Base-by-base conservation (phyloP, 2,113 vertebrate genomes). In the Brienomyrus brachyistius region DNA sequence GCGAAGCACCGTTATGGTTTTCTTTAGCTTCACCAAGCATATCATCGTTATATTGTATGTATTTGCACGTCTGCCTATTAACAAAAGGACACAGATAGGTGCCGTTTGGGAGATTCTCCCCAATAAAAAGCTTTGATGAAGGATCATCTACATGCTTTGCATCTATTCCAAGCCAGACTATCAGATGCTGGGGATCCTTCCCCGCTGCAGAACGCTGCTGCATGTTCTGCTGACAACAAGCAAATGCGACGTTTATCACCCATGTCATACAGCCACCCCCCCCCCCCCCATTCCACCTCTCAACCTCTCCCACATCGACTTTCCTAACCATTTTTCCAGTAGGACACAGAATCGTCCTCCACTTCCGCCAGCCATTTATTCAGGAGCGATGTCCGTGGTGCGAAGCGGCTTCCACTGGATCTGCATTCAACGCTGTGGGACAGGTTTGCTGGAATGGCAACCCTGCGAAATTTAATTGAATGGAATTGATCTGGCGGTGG, bases 221-320 rank as follows among this genome's bases (percentile, higher is more conserved):
- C 90, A 90, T 92, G 90, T 90, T 45, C 90, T 91, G 87, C 83
- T 86, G 91, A 89, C 19, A 88, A 47, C 45, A 92, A 90, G 91
- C 92, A 95, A 94, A 95, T 94, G 94, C 93, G 93, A 93, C 92
- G 93, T 94, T 93, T 93, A 94, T 94, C 93, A 94, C 91, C 89
- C 77, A 50, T 92, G 90, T 5, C 90, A 91, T 90, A 91, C 86
- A 91, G 31, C 47, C 74, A 19, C 59, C 90, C 88, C 6, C 85
- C 92, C 91, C 92, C 93, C 90, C 91, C 66, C 13, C 51, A 50
- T 87, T 85, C 88, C 62, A 70, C 62, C 89, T 90, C 88, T 86
- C 43, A 59, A 54, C 88, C 83, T 84, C 91, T 59, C 66, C 85
- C 86, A 92, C 84, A 45, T 31, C 9, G 6, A 5, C 35, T 77